Evolutionary conservation across 2,888 invertebrate genomes (phyloP), one percentile per base, ranked within the genome.

Genomic region (Chymomyza fuscimana): DNA sequence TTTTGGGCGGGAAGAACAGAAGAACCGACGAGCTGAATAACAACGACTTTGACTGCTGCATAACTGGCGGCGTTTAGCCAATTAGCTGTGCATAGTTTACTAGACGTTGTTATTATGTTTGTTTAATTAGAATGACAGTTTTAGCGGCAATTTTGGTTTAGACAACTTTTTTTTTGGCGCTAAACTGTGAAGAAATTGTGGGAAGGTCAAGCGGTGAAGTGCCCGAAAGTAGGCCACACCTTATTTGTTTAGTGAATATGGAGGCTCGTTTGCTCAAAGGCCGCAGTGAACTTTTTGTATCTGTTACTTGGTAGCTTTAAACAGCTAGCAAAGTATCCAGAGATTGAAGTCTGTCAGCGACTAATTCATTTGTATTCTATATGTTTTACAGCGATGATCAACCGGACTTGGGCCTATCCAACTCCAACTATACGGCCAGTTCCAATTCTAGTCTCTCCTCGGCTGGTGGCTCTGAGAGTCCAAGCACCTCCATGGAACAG

Each of bases 401-500:
- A 91, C 94, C 94, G 84, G 93, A 94, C 81, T 92, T 93, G 89
- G 93, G 92, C 81, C 92, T 93, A 81, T 89, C 91, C 71, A 91
- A 91, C 84, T 89, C 93, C 82, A 93, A 93, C 90, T 95, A 94
- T 79, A 94, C 94, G 82, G 95, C 95, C 92, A 95, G 95, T 77
- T 95, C 95, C 78, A 95, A 90, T 90, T 91, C 91, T 90, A 91
- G 91, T 91, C 89, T 91, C 70, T 91, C 91, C 65, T 91, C 91
- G 56, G 91, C 89, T 76, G 91, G 94, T 78, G 90, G 91, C 88
- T 93, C 95, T 88, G 96, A 96, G 90, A 96, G 96, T 92, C 96
- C 95, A 56, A 94, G 94, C 88, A 94, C 94, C 83, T 95, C 95
- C 71, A 93, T 95, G 91, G 96, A 95, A 91, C 94, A 94, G 82